Evolutionary conservation across 2,888 invertebrate genomes (phyloP).

Genomic region (Arge pagana): DNA sequence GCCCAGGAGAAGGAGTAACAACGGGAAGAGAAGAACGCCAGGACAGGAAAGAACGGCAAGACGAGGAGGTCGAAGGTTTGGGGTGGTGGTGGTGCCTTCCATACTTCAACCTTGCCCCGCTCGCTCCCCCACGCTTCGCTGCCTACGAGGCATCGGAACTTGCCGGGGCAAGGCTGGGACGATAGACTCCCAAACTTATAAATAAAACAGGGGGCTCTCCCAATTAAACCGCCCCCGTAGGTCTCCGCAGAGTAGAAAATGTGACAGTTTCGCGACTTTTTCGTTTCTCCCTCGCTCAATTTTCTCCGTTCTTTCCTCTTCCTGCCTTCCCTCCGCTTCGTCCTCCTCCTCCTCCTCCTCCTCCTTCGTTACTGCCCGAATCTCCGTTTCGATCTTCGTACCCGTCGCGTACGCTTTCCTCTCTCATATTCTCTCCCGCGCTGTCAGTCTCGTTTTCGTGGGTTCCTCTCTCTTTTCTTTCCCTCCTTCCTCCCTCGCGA

Average conservation of each 20-base stretch:
- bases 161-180: slow-evolving; percentile 31
- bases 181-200: slow-evolving; percentile 55
- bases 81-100: slow-evolving; percentile 5
- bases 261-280: slow-evolving; percentile 44
- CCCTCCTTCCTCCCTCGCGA: slow-evolving; percentile 23
- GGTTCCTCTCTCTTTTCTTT: slow-evolving; percentile 26
- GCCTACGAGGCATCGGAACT: no score
- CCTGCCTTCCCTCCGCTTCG: slow-evolving; percentile 8
- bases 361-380: no score
- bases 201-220: slow-evolving; percentile 51
- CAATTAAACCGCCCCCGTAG: slow-evolving; percentile 55
- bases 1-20: no score
- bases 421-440: slow-evolving; percentile 8
- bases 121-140: no score
- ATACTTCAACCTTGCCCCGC: slow-evolving; percentile 24
- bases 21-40: no score
- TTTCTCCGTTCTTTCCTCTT: slow-evolving; percentile 8
- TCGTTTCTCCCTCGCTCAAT: slow-evolving; percentile 26
- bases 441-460: slow-evolving; percentile 11
- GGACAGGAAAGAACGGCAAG: no score
- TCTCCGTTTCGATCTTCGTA: background rate
- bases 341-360: slow-evolving; percentile 16
- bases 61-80: slow-evolving; percentile 26
- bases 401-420: background rate
- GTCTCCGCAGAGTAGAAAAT: slow-evolving; percentile 55